Evolutionary conservation across 1,140 invertebrate species (phyloP), one percentile per base, ranked within the genome.

Genomic region (Dolichoris vasculosae): DNA sequence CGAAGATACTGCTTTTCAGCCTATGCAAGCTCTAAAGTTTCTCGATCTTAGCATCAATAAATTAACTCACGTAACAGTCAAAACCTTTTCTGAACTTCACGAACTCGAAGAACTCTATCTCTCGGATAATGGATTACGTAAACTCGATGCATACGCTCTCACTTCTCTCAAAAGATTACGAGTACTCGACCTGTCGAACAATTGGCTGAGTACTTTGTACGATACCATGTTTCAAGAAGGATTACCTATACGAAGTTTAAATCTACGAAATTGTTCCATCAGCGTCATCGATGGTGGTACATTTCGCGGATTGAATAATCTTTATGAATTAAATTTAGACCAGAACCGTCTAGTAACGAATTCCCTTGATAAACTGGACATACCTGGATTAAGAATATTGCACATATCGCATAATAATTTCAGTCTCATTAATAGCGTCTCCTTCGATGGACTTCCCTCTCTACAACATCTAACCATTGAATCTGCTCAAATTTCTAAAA

Each of bases 361-460:
- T n/a, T 95, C 96, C 67, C 92, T 97, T 32, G 92, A 95, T 23
- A 95, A 95, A 85, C 92, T 97, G n/a, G 95, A 96, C 87, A 95
- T 97, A 84, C 95, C 96, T 6, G 96, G 96, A 51, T 93, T 97
- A 81, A 94, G 96, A 82, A 95, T 95, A 0, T 92, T 98, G 17
- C 95, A 95, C 84, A 91, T 97, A 30, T 96, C 96, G 13, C 94
- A 95, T 82, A 98, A 98, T 90, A 97, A 97, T 90, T 96, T 97
- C 88, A 96, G 95, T 43, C 94, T 95, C 69, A 92, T 97, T 63
- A 95, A 95, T 78, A 94, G 95, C 4, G 94, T 94, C 79, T 95
- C 96, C 38, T 95, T 98, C 85, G 95, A 96, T 77, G 96, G 96
- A 71, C 91, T 98, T 83, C 95, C 96, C 8, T 96, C 96, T 0